phyloP scores from a whole-genome alignment of 2,113 vertebrate genomes.

The Paralichthys olivaceus region DNA sequence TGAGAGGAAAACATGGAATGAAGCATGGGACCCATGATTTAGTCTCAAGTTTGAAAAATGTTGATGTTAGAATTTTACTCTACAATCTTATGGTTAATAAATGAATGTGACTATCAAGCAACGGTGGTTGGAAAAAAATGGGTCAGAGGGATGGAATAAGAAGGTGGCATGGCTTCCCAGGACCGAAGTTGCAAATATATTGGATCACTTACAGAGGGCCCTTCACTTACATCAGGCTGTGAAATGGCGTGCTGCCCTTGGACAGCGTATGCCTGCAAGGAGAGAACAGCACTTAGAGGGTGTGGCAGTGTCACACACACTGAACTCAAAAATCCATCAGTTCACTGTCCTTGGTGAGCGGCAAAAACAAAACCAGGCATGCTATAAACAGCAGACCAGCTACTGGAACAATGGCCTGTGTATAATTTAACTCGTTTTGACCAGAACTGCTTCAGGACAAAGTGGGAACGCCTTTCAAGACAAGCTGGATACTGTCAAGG shows the following conservation, averaged over 20 bases:
- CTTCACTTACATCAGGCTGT: constrained; percentile 98
- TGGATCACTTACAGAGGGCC: constrained; percentile 83
- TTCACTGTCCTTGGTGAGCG: constrained; percentile 26
- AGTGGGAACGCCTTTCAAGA: too few relatives aligned
- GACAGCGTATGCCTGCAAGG: constrained; percentile 98
- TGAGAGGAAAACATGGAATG: constrained; percentile 73
- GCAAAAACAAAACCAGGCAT: constrained; percentile 41
- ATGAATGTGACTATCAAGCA: constrained; percentile 52
- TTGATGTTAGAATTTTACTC: not conserved
- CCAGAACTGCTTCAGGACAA: not conserved
- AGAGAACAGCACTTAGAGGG: constrained; percentile 62
- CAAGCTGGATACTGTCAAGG: not conserved
- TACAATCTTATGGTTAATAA: constrained; percentile 8
- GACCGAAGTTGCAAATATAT: constrained; percentile 74
- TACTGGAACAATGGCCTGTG: not conserved
- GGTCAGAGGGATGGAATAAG: constrained; percentile 64
- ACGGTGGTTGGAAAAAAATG: constrained; percentile 11
- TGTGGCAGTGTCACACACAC: constrained; percentile 49
- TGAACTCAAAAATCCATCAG: constrained; percentile 52
- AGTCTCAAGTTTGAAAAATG: not conserved
- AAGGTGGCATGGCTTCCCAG: constrained; percentile 72
- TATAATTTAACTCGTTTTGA: constrained; percentile 2
- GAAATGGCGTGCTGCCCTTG: constrained; percentile 99
- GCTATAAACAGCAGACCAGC: constrained; percentile 3
- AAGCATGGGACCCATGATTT: constrained; percentile 30